Evolutionary conservation across 2,888 invertebrate genomes (phyloP).

Genomic region (Chorisops tibialis): DNA sequence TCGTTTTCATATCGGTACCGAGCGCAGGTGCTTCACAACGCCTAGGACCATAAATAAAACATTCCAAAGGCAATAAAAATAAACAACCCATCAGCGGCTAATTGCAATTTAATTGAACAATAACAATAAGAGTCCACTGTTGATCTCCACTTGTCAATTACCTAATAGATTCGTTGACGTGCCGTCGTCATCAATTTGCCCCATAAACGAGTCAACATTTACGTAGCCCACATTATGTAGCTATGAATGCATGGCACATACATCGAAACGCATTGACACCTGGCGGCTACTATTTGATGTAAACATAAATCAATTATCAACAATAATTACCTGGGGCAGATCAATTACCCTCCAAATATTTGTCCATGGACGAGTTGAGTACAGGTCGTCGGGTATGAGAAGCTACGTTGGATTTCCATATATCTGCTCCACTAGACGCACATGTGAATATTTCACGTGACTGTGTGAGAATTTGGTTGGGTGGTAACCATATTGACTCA

Average conservation of each 20-base stretch:
- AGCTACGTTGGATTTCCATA: slow-evolving; percentile 2
- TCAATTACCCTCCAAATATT: slow-evolving; percentile 36
- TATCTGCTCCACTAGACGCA: background rate
- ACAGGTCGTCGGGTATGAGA: too few species aligned
- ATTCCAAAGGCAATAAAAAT: slow-evolving; percentile 28
- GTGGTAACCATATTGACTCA: slow-evolving; percentile 11
- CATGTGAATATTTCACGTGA: background rate
- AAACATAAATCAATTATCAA: slow-evolving; percentile 41
- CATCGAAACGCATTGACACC: slow-evolving; percentile 28
- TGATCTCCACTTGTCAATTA: slow-evolving; percentile 31
- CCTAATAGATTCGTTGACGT: slow-evolving; percentile 30
- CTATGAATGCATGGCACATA: background rate
- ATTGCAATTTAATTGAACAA: slow-evolving; percentile 34
- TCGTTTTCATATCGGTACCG: too few species aligned
- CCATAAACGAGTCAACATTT: background rate
- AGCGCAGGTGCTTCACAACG: too few species aligned
- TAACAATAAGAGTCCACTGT: slow-evolving; percentile 31
- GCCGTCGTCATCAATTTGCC: background rate
- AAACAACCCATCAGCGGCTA: slow-evolving; percentile 31
- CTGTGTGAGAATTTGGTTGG: background rate
- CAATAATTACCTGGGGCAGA: slow-evolving; percentile 39
- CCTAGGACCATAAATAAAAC: too few species aligned
- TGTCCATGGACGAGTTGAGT: slow-evolving; percentile 13
- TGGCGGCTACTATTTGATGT: slow-evolving; percentile 35
- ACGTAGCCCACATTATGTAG: slow-evolving; percentile 7